phyloP scores from a whole-genome alignment of 2,888 invertebrate species.

The Cantharis rustica region DNA sequence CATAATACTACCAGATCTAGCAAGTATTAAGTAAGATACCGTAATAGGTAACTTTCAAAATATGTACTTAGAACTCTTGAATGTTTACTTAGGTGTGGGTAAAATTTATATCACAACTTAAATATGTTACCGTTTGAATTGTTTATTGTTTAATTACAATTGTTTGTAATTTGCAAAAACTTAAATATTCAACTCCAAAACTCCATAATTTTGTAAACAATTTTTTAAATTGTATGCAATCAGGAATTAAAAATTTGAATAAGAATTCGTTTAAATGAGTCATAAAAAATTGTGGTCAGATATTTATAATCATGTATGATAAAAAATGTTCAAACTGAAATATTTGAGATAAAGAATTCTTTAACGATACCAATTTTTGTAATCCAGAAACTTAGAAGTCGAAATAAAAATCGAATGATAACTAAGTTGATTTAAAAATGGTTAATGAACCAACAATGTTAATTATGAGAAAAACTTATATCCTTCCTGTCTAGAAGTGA shows the following conservation, averaged over 20 bases:
- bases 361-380: background rate
- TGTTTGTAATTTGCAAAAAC: background rate
- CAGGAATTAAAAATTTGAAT: background rate
- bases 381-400: background rate
- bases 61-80: background rate
- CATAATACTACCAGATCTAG: no score
- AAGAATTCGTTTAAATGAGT: background rate
- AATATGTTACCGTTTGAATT: background rate
- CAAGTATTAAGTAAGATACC: no score
- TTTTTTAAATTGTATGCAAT: background rate
- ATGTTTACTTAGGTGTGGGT: background rate
- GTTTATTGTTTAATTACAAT: no score
- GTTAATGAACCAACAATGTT: background rate
- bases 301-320: background rate
- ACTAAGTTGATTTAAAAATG: background rate
- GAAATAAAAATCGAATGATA: background rate
- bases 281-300: background rate
- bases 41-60: no score
- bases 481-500: background rate
- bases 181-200: background rate
- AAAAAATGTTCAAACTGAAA: background rate
- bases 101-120: background rate
- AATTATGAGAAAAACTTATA: background rate
- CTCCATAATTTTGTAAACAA: background rate
- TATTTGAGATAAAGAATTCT: background rate